Evolutionary conservation across 2,797 vertebrate genomes (phyloP).

Genomic region (Trematomus bernacchii): DNA sequence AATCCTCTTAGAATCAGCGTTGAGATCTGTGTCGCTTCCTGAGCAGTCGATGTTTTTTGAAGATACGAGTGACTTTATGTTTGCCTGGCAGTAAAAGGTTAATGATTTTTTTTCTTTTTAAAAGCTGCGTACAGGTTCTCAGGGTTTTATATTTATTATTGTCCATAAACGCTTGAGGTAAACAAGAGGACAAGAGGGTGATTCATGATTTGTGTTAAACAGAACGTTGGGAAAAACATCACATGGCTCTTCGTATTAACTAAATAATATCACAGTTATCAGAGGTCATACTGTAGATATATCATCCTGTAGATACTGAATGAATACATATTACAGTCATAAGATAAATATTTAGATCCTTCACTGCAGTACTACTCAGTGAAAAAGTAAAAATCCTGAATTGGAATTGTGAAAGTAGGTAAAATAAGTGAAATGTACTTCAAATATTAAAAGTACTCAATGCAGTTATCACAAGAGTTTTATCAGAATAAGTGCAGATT

Average conservation of each 20-base stretch:
- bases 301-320: background rate
- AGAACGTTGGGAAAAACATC: conserved; percentile 7
- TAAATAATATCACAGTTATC: background rate
- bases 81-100: conserved; percentile 58
- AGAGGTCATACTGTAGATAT: background rate
- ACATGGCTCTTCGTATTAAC: background rate
- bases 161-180: conserved; percentile 39
- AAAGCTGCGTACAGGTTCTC: conserved; percentile 49
- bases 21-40: background rate
- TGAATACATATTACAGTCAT: background rate
- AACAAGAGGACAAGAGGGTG: conserved; percentile 9
- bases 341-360: background rate
- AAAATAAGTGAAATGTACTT: no score
- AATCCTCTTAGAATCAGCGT: no score
- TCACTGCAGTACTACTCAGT: no score
- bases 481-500: no score
- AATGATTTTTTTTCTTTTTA: conserved; percentile 56
- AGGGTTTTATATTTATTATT: conserved; percentile 44
- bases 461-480: no score
- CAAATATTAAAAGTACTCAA: no score
- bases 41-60: background rate
- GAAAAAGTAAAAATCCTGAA: no score
- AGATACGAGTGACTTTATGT: background rate
- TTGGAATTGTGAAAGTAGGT: no score
- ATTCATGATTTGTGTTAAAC: background rate